Base-by-base conservation (phyloP, 1,140 invertebrate species). In the Drosophila nigromelanica region DNA sequence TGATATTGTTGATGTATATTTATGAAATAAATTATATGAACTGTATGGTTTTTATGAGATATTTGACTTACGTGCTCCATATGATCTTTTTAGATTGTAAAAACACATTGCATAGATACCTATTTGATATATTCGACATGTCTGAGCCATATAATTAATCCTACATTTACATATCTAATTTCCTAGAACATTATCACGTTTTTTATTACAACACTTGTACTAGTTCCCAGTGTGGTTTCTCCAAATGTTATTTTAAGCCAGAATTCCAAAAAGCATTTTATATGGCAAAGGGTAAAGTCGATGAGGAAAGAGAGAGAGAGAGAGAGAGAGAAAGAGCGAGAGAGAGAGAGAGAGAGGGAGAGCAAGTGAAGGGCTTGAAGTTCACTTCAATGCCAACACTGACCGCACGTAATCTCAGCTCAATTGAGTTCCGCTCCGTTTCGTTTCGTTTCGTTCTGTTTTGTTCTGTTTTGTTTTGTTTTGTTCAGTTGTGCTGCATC, bases 321-420 rank as follows among this genome's bases (percentile, higher is more conserved):
- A 24, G 21, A 24, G 10, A 11, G 14, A 3, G 21, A 5, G 42
- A 18, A 7, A 7, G 5, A 8, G n/a, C n/a, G n/a, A n/a, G n/a
- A n/a, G n/a, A n/a, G 18, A 18, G 18, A 1, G 18, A 18, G 18
- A 18, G 18, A 11, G 8, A 1, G n/a, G 11, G n/a, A 10, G 27
- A 3, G n/a, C 5, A 10, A 24, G 21, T 24, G 21, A 24, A 8
- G 8, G 5, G 39, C 8, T 39, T n/a, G 0, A 10, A 48, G 40
- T 61, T 43, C 30, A 54, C 15, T 61, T 54, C 39, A 62, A 62
- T 62, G 30, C 66, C 43, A 64, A 55, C 61, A 66, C 12, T 50
- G 52, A 37, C 42, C 35, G 35, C 43, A 71, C 51, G 60, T 56
- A 35, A 42, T 35, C 10, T 40, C 11, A 11, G 5, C 27, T 15